phyloP scores from a whole-genome alignment of 2,888 invertebrate genomes.

The Timandra comae region DNA sequence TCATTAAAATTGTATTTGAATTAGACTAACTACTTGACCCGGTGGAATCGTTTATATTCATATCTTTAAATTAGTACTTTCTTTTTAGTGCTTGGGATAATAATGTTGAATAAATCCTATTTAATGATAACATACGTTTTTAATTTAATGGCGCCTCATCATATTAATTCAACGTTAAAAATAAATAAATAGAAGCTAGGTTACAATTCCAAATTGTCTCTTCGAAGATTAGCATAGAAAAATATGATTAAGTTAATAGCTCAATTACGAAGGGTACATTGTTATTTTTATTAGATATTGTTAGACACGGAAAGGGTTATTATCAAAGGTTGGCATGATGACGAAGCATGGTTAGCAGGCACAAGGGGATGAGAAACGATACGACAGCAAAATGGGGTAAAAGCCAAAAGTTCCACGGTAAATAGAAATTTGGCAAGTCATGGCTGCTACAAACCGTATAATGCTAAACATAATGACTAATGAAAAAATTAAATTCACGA shows the following conservation, averaged over 20 bases:
- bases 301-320: constrained; percentile 16
- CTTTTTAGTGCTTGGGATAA: no score
- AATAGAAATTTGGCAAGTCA: constrained; percentile 30
- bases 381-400: constrained; percentile 25
- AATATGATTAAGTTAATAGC: constrained; percentile 11
- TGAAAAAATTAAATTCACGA: constrained; percentile 24
- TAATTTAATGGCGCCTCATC: no score
- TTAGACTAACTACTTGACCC: no score
- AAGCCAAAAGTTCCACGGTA: constrained; percentile 32
- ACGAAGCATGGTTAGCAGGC: constrained; percentile 15
- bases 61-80: no score
- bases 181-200: no score
- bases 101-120: no score
- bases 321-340: constrained; percentile 26
- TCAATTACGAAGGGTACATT: constrained; percentile 16
- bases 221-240: constrained; percentile 11
- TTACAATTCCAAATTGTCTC: constrained; percentile 7
- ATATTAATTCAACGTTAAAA: no score
- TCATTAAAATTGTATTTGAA: no score
- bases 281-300: constrained; percentile 8
- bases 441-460: constrained; percentile 22
- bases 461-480: constrained; percentile 18
- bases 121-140: no score
- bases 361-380: constrained; percentile 17
- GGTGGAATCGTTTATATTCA: no score